phyloP scores from a whole-genome alignment of 2,797 vertebrate species.

The Corythornis leucogaster region DNA sequence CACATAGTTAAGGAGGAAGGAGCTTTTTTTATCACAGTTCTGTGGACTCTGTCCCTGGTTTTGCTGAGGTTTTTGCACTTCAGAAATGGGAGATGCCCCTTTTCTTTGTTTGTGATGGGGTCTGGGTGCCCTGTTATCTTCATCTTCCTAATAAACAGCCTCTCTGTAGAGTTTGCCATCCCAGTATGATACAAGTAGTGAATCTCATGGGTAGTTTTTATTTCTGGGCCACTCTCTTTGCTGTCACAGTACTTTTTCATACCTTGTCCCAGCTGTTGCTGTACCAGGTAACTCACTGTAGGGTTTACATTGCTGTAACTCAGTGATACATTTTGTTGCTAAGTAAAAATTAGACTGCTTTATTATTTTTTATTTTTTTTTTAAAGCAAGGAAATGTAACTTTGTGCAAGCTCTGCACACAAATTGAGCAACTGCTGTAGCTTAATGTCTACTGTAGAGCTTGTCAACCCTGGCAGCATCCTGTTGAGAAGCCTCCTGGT shows the following conservation, averaged over 20 bases:
- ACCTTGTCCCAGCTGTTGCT: background rate
- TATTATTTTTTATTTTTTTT: background rate
- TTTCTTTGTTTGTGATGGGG: background rate
- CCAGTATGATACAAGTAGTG: background rate
- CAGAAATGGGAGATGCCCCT: background rate
- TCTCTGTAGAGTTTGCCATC: background rate
- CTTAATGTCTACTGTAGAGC: slow-evolving; percentile 3
- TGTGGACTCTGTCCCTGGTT: background rate
- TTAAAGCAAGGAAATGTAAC: background rate
- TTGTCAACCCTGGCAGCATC: slow-evolving; percentile 40
- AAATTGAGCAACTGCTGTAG: slow-evolving; percentile 4
- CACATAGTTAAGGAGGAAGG: background rate
- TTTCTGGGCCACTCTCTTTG: background rate
- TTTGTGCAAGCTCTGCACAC: background rate
- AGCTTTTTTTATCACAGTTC: background rate
- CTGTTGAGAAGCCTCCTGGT: slow-evolving; percentile 55
- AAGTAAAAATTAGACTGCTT: background rate
- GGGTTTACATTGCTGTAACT: background rate
- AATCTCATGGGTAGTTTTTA: background rate
- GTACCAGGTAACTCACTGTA: background rate
- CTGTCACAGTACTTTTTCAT: background rate
- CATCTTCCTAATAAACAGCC: background rate
- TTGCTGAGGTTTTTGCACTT: rapidly evolving
- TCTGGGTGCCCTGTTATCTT: background rate
- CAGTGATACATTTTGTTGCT: background rate